Conservation (phyloP, 1,140 invertebrate species). For the Heliconius eleuchia region DNA sequence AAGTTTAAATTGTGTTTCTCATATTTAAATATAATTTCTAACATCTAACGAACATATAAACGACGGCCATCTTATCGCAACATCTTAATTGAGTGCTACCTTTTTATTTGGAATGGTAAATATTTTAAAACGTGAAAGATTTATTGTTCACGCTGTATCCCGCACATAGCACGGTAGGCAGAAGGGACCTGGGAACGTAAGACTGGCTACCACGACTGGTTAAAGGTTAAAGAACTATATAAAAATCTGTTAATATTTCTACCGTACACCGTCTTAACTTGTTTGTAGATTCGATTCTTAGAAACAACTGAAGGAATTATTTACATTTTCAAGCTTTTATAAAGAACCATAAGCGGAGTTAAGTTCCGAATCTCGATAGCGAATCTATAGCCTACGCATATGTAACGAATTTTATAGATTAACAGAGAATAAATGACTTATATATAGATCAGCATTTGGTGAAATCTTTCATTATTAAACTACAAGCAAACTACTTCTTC, state of each 20-base stretch:
- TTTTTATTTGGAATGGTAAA: neutral
- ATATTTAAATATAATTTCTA: constrained; percentile 61
- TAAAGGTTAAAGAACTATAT: too few relatives aligned
- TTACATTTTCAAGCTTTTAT: too few relatives aligned
- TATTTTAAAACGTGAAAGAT: neutral
- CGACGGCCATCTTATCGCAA: constrained; percentile 27
- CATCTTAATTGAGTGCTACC: constrained; percentile 8
- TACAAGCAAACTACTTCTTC: neutral
- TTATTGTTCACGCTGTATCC: neutral
- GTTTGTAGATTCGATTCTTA: too few relatives aligned
- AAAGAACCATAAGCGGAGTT: too few relatives aligned
- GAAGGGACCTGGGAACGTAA: neutral
- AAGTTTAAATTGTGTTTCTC: constrained; percentile 42
- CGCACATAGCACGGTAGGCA: neutral
- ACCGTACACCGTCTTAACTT: too few relatives aligned
- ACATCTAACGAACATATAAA: constrained; percentile 59
- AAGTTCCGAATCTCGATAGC: too few relatives aligned
- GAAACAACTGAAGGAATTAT: too few relatives aligned
- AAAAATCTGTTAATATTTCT: too few relatives aligned
- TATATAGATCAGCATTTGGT: too few relatives aligned
- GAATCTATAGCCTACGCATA: too few relatives aligned
- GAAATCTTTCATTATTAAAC: neutral
- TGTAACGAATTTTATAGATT: too few relatives aligned
- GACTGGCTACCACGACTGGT: neutral
- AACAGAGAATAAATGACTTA: too few relatives aligned